Evolutionary conservation across 2,113 vertebrate genomes (phyloP).

Genomic region (Muntiacus reevesi): DNA sequence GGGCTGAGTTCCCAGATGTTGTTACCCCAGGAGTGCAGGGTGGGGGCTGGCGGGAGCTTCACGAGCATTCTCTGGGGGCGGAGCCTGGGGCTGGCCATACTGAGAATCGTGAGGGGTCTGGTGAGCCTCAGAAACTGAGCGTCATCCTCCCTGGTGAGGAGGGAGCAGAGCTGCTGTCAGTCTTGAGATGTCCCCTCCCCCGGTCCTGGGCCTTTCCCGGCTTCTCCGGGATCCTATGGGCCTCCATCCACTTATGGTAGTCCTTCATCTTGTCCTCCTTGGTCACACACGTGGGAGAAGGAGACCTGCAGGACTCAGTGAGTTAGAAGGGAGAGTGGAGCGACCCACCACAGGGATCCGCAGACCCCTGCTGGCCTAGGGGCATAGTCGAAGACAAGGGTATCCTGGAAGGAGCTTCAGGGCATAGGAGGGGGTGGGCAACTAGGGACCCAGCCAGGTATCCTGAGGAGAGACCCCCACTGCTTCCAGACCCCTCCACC

Average conservation of each 20-base stretch:
- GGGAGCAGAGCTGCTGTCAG: not conserved
- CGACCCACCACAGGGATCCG: not conserved
- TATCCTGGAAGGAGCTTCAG: not conserved
- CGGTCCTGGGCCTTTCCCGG: not conserved
- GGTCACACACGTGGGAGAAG: not conserved
- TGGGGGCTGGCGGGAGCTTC: conserved; percentile 4
- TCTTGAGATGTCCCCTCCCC: not conserved
- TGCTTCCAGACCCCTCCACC: not conserved
- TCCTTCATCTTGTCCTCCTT: not conserved
- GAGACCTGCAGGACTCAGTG: not conserved
- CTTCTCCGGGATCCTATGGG: not conserved
- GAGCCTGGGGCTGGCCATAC: conserved; percentile 10
- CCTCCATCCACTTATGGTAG: not conserved
- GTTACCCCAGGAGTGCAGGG: not conserved
- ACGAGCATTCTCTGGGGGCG: conserved; percentile 31
- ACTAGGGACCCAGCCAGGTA: not conserved
- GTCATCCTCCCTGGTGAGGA: conserved; percentile 27
- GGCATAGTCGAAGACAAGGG: not conserved
- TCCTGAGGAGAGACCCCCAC: not conserved
- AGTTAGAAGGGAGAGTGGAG: not conserved
- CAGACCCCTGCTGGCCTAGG: not conserved
- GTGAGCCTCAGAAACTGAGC: conserved; percentile 35
- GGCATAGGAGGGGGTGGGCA: not conserved
- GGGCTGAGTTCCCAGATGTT: not conserved
- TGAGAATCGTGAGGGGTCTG: conserved; percentile 50